phyloP scores from a whole-genome alignment of 2,797 vertebrate genomes.

The Moxostoma hubbsi region DNA sequence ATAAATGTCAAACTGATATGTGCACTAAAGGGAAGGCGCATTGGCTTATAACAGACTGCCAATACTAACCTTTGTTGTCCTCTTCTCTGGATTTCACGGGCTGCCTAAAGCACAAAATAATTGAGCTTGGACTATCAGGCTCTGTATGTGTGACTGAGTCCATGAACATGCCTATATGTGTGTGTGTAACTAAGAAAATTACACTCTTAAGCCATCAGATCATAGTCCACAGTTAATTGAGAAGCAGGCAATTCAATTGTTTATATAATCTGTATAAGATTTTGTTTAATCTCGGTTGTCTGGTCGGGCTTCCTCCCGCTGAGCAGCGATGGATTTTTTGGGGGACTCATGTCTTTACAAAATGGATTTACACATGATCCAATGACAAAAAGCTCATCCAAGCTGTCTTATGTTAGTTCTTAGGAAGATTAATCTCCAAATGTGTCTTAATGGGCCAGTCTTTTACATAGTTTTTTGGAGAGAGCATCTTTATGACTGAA shows the following conservation, averaged over 20 bases:
- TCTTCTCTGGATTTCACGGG: constrained; percentile 28
- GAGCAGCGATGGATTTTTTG: constrained; percentile 36
- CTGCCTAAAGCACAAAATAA: constrained; percentile 49
- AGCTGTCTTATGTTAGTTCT: constrained; percentile 40
- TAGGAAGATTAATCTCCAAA: constrained; percentile 39
- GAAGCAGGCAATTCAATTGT: constrained; percentile 35
- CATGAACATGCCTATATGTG: constrained; percentile 1
- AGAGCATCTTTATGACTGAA: constrained; percentile 33
- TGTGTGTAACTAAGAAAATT: constrained; percentile 17
- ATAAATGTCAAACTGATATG: constrained; percentile 56
- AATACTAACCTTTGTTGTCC: constrained; percentile 58
- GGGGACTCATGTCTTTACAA: constrained; percentile 39
- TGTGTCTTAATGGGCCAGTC: constrained; percentile 42
- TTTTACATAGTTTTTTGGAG: constrained; percentile 19
- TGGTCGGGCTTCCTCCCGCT: constrained; percentile 24
- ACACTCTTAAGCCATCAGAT: constrained; percentile 19
- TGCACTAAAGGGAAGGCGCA: constrained; percentile 43
- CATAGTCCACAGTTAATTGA: constrained; percentile 30
- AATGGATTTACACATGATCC: constrained; percentile 48
- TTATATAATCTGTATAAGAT: constrained; percentile 48
- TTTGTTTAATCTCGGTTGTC: constrained; percentile 24
- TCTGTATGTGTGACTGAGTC: constrained; percentile 1
- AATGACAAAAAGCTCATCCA: constrained; percentile 46
- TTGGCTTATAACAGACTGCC: constrained; percentile 54
- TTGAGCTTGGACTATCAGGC: constrained; percentile 30